phyloP scores from a whole-genome alignment of 2,797 vertebrate genomes.

The Eurystomus glaucurus region DNA sequence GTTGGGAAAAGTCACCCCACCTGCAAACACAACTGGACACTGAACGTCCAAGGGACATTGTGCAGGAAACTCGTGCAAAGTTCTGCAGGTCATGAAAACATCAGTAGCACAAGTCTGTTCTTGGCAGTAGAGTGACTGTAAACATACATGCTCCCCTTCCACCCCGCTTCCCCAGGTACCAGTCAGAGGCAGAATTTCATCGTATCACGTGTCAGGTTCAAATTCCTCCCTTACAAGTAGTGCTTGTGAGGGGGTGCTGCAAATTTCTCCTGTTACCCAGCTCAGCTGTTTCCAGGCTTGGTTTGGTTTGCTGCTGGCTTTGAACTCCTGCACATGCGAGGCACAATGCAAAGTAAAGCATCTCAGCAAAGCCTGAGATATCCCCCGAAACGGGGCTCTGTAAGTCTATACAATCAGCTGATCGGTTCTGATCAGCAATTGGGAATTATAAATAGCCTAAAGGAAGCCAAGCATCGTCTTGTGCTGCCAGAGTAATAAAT shows the following conservation, averaged over 20 bases:
- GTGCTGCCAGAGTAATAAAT: slow-evolving; percentile 70
- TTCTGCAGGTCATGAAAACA: accelerated
- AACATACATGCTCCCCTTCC: background rate
- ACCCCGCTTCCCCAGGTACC: background rate
- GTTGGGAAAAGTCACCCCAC: background rate
- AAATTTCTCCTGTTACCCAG: background rate
- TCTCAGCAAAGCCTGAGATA: slow-evolving; percentile 16
- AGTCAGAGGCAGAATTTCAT: background rate
- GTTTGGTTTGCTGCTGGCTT: background rate
- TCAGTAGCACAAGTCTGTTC: background rate
- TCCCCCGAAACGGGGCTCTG: slow-evolving; percentile 3
- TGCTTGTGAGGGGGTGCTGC: background rate
- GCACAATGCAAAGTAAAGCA: background rate
- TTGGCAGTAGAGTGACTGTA: background rate
- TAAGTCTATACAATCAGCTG: slow-evolving; percentile 22
- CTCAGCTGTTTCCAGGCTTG: background rate
- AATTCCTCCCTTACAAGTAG: background rate
- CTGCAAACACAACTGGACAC: background rate
- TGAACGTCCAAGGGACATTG: accelerated
- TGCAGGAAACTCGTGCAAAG: accelerated
- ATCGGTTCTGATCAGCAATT: slow-evolving; percentile 71
- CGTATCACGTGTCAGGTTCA: accelerated
- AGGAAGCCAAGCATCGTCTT: slow-evolving; percentile 67
- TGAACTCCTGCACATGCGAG: background rate
- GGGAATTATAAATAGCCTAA: slow-evolving; percentile 74